A percentile compares a stretch with the other conserved stretches of the same genome.
These are phyloP conservation scores for Semotilus atromaculatus DNA, from an alignment of 2,797 vertebrate species.

Conservation along the genomic window DNA sequence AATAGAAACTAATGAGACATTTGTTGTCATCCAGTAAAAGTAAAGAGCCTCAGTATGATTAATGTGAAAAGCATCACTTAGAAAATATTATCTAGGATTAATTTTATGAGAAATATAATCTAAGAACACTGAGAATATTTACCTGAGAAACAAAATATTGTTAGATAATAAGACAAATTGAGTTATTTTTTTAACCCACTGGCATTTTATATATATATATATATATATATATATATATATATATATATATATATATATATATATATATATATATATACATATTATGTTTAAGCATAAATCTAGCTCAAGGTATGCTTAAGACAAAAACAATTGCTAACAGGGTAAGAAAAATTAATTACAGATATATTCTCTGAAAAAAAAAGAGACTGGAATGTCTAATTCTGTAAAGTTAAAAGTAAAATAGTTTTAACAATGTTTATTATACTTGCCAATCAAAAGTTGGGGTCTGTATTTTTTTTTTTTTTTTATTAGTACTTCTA, in stretches of 20 bases:
- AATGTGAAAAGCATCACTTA: not conserved
- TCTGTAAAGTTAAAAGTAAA: not conserved
- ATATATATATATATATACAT: too few relatives aligned
- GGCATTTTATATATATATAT: not conserved
- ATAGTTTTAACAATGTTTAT: not conserved
- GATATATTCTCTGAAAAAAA: not conserved
- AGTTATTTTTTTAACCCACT: not conserved
- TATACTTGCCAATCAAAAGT: not conserved
- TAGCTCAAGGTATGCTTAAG: not conserved
- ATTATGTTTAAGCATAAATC: not conserved
- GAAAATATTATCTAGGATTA: not conserved
- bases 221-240: too few relatives aligned
- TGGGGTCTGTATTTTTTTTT: too few relatives aligned
- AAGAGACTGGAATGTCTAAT: too few relatives aligned
- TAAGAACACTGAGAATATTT: not conserved
- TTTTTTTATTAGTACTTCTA: not conserved
- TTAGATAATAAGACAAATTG: not conserved
- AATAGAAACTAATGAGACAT: conserved; percentile 6
- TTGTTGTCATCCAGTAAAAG: not conserved
- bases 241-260: too few relatives aligned
- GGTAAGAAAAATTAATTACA: not conserved
- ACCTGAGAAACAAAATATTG: not conserved
- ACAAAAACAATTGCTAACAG: not conserved
- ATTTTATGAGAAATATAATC: not conserved
- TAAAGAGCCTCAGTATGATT: not conserved